phyloP scores from a whole-genome alignment of 2,888 invertebrate species.

The Eupithecia inturbata region DNA sequence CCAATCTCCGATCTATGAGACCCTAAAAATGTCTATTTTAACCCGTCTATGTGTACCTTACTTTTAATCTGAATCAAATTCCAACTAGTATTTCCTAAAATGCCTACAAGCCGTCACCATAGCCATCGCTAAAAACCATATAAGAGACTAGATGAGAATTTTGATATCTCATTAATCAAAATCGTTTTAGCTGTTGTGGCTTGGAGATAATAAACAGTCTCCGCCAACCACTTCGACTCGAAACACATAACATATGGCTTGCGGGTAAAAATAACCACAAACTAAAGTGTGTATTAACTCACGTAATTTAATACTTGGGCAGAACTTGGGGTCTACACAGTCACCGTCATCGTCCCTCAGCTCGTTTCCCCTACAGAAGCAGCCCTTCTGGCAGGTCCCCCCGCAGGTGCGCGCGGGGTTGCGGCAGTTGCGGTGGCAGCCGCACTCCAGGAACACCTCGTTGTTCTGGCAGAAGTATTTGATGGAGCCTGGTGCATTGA shows the following conservation, averaged over 20 bases:
- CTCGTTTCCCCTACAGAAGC: background rate
- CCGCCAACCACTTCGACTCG: background rate
- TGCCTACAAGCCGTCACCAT: no score
- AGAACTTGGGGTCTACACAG: background rate
- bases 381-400: background rate
- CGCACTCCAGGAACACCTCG: constrained; percentile 12
- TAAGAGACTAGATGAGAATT: no score
- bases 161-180: no score
- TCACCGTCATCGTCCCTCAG: background rate
- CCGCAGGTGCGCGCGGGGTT: background rate
- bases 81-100: no score
- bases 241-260: background rate
- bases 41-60: background rate
- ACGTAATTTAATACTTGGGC: background rate
- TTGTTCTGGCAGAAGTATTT: background rate
- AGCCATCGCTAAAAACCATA: no score
- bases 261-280: background rate
- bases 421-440: background rate
- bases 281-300: background rate
- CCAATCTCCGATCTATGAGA: no score
- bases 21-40: background rate
- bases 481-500: background rate
- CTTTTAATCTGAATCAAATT: no score
- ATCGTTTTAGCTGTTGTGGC: background rate
- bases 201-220: background rate